Conservation (phyloP, 2,888 invertebrate genomes). For the Trachelus iudaicus region DNA sequence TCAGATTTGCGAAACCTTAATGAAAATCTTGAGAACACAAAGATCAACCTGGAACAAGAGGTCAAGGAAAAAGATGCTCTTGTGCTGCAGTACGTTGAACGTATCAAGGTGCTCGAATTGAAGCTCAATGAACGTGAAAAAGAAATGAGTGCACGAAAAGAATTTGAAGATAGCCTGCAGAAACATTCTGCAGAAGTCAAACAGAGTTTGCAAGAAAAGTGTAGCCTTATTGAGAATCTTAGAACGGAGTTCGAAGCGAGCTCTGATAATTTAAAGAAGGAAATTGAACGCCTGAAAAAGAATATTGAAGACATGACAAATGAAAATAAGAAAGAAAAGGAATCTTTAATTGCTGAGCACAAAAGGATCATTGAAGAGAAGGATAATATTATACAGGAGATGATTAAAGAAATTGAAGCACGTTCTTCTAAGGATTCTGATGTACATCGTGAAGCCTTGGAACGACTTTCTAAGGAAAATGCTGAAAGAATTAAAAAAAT, state of each 20-base stretch:
- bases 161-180: constrained; percentile 49
- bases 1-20: constrained; percentile 49
- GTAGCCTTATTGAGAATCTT: constrained; percentile 56
- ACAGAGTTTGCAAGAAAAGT: constrained; percentile 57
- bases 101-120: constrained; percentile 48
- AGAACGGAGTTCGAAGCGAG: constrained; percentile 53
- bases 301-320: constrained; percentile 63
- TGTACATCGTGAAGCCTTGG: constrained; percentile 37
- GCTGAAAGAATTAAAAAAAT: constrained; percentile 41
- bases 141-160: constrained; percentile 40
- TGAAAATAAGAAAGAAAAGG: constrained; percentile 62
- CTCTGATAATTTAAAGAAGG: constrained; percentile 43
- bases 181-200: constrained; percentile 59
- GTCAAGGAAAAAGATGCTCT: constrained; percentile 49
- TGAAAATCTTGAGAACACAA: constrained; percentile 57
- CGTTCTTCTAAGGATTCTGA: constrained; percentile 39
- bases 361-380: constrained; percentile 69
- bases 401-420: constrained; percentile 37
- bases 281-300: constrained; percentile 51
- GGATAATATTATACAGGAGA: constrained; percentile 62
- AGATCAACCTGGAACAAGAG: constrained; percentile 57
- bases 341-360: constrained; percentile 67
- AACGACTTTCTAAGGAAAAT: constrained; percentile 44
- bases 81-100: constrained; percentile 57
- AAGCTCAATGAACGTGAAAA: constrained; percentile 48